Base-by-base conservation (phyloP, 2,888 invertebrate genomes). In the Shargacucullia verbasci region DNA sequence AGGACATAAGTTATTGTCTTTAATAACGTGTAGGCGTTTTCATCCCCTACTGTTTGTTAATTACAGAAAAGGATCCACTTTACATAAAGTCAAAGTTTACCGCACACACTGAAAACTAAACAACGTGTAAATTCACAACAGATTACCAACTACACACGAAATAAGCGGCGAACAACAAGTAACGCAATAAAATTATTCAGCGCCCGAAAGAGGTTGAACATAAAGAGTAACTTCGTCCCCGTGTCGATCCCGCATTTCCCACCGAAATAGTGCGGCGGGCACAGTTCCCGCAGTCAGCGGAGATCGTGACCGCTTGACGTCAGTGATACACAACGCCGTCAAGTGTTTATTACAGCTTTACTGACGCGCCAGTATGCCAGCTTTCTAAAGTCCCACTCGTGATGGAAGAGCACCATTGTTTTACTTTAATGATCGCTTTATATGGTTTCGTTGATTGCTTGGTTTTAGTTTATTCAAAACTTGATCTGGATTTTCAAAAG, bases 161-260 rank as follows among this genome's bases (percentile, higher is more conserved):
- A 76, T 73, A 56, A 73, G 58, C 53, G 53, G 34, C 43, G 7
- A 71, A 75, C 78, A 70, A 74, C 65, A 75, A 78, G 65, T 71
- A 59, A 70, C 37, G 54, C 59, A 64, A 74, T 70, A 64, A 58
- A 77, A 74, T 77, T 70, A 74, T 74, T 77, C 71, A 70, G 63
- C 60, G 45, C 31, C 35, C 15, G 59, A 52, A 56, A 59, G 14
- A 50, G 50, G 44, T 37, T 25, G 46, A 70, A 48, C 60, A 73
- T 58, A 70, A 66, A 73, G 69, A 59, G 59, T 58, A 71, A 76
- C 50, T 78, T 78, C 39, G 69, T 44, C 43, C 57, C 57, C 27
- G 63, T 47, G 69, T 75, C 69, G 64, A 75, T 78, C 64, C 52
- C 38, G 46, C 52, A 53, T 50, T 75, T 55, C 41, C 45, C 69